Base-by-base conservation (phyloP, 23 tunicate species). In the Corella eumyota region DNA sequence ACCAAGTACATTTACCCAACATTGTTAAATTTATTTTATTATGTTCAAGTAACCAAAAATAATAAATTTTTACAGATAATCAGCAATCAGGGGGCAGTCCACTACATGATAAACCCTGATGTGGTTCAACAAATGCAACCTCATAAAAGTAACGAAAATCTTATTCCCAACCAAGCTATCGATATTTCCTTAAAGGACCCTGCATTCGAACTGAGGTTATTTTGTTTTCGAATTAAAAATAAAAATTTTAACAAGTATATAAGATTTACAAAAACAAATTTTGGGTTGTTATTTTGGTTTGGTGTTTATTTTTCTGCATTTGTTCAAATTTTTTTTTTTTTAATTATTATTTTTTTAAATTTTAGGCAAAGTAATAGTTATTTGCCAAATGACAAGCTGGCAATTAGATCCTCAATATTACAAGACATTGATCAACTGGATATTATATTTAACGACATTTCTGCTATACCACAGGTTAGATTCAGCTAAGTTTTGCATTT, bases 31-130 rank as follows among this genome's bases (percentile, higher is more conserved):
- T n/a, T n/a, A n/a, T n/a, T n/a, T n/a, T n/a, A n/a, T n/a, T n/a
- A n/a, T n/a, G n/a, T n/a, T n/a, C n/a, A n/a, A n/a, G n/a, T n/a
- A n/a, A n/a, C n/a, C n/a, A n/a, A n/a, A n/a, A n/a, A n/a, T n/a
- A n/a, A n/a, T n/a, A n/a, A n/a, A n/a, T n/a, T n/a, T n/a, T n/a
- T n/a, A n/a, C n/a, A n/a, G n/a, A n/a, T n/a, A n/a, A n/a, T n/a
- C n/a, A n/a, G n/a, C n/a, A n/a, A n/a, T 30, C 50, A 56, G 32
- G 83, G 82, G 2, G 70, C 65, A 4, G 96, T 88, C 27, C 74
- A 62, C 29, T 88, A 88, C 71, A 67, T 88, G 88, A 56, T 80
- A 47, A 88, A 77, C 69, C 96, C 85, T 6, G 96, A 88, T 9
- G 81, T 54, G 17, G 25, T 68, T 32, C 57, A 71, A 45, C 64